Evolutionary conservation across 2,797 vertebrate genomes (phyloP), one percentile per base, ranked within the genome.

Genomic region (Falco novaeseelandiae): DNA sequence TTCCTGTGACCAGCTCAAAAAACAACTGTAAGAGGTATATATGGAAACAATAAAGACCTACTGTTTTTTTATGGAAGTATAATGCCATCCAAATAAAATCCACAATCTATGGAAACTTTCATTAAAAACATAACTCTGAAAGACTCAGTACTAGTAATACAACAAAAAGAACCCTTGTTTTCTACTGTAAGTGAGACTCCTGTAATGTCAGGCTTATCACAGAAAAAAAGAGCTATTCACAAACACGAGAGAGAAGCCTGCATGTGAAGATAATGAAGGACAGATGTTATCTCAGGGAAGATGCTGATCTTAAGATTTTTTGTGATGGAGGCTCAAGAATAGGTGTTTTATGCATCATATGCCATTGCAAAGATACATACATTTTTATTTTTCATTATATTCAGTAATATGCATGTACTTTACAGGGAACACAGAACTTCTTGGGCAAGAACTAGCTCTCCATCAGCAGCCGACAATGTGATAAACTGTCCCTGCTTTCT

Each of bases 51-150:
- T 87, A 90, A 87, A 83, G 55, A 79, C 27, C 34, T 48, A 81
- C 38, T 89, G 36, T 38, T 22, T 11, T 85, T 76, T 87, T 94
- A 96, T 84, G 85, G 69, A 96, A 95, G 48, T 74, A 66, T 77
- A 93, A 93, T 93, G 65, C 40, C 52, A 93, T 73, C 48, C 72
- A 94, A 95, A 96, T 77, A 89, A 91, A 97, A 94, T 82, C 67
- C 67, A 93, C 48, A 51, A 44, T 83, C 69, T 82, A 83, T 67
- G 80, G 93, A 89, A 78, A 93, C 67, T 96, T 96, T 92, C 89
- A 96, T 94, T 97, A 90, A 96, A 97, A 94, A 67, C 55, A 79
- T 91, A 89, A 80, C 83, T 90, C 59, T 59, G 32, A 92, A 83
- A 80, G 63, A 83, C 54, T 66, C 12, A 54, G 63, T 44, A 57